Base-by-base conservation (phyloP, 2,888 invertebrate genomes). In the Pilophorus perplexus region DNA sequence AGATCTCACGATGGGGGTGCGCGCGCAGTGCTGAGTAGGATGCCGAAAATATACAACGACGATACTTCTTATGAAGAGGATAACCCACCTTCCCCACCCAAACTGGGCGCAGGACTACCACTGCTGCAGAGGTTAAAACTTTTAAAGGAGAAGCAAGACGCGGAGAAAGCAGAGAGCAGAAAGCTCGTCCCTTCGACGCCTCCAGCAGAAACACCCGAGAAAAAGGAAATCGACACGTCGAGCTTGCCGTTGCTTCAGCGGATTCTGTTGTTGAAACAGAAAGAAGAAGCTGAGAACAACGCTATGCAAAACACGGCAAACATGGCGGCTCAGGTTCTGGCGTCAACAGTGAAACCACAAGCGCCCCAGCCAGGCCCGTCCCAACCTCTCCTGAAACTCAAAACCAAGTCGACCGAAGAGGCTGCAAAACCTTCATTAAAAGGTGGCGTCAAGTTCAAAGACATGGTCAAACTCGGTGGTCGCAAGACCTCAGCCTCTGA, bases 131-230 rank as follows among this genome's bases (percentile, higher is more conserved):
- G 92, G 66, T 78, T 93, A 57, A 86, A 89, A 74, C 79, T 92
- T 44, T 81, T 93, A 0, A 91, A 90, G 77, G 91, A 93, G 76
- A 91, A 90, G 77, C 90, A 92, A 79, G 88, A 87, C 72, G 76
- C 77, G 20, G 80, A 80, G 65, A 68, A 69, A 20, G 40, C 22
- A 23, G 67, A 60, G 57, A 42, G 42, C 12, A 59, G 44, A 40
- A 59, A 59, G 25, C 18, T 59, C 10, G 23, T 25, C 10, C 57
- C 79, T 77, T 52, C 74, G 70, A 27, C 72, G 73, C 3, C 67
- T 72, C 77, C 78, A 73, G 74, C 77, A 72, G 75, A 76, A 74
- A 44, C 68, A 10, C 74, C 76, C 73, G 60, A 42, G 22, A 33
- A 48, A 14, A 65, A 55, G 16, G 46, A 54, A 16, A 44, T 37